Base-by-base conservation (phyloP, 2,888 invertebrate genomes). In the Epinotia demarniana region DNA sequence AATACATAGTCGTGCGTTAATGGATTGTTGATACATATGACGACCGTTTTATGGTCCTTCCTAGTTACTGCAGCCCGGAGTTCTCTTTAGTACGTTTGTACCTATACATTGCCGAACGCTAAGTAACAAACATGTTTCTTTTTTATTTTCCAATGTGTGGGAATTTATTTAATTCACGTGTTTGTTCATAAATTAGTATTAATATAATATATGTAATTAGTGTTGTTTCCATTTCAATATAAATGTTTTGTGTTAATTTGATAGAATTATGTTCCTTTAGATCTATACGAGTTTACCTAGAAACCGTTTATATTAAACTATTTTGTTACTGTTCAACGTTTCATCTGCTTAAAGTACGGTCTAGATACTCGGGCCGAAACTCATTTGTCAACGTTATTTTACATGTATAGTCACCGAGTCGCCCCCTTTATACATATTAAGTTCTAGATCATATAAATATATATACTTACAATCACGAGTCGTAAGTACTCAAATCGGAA, bases 381-480 rank as follows among this genome's bases (percentile, higher is more conserved):
- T 80, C n/a, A 76, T 75, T 82, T 83, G 77, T 78, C 79, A 78
- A 80, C 77, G 78, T 77, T 81, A 82, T 39, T 79, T 81, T 81
- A 79, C 81, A 81, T 82, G 81, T 80, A 82, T 84, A 81, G 80
- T 86, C 83, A 80, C 85, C 82, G 84, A 85, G 78, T 85, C 77
- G 77, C 72, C 84, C 84, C 84, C 85, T 87, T 87, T 89, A 89
- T 88, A 90, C 86, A 86, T 88, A 86, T 88, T 92, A 85, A 89
- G 90, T 94, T 94, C 93, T 94, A 94, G 93, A 93, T 94, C 93
- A 93, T 94, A 94, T 93, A 92, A 93, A 93, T 94, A 93, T 93
- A 92, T 90, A 81, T 86, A 85, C n/a, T n/a, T n/a, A n/a, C 85
- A 73, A 86, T 84, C 82, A 84, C 81, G 81, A 81, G 81, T 82